phyloP scores from a whole-genome alignment of 2,113 vertebrate species.

The Dicentrarchus labrax region DNA sequence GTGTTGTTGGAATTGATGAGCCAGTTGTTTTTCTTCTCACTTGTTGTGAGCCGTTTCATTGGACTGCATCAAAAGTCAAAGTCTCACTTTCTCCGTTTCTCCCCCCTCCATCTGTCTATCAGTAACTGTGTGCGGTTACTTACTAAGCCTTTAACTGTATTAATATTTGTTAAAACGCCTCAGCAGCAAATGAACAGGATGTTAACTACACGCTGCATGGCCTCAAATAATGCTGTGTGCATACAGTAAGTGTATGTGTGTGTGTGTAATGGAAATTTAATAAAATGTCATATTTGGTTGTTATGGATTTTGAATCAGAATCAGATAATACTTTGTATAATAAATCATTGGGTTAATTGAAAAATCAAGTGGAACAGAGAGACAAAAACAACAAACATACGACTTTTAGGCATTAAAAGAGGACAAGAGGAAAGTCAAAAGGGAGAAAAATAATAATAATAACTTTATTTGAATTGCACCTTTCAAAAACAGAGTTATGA shows the following conservation, averaged over 20 bases:
- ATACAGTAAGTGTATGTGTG: conserved; percentile 12
- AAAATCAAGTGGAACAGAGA: neutral
- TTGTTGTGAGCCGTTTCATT: conserved; percentile 28
- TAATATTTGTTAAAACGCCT: conserved; percentile 56
- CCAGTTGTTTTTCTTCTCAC: conserved; percentile 53
- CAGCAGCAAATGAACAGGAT: conserved; percentile 60
- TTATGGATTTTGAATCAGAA: too few relatives aligned
- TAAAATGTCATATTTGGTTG: neutral
- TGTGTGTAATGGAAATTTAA: conserved; percentile 28
- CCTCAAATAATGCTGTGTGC: conserved; percentile 37
- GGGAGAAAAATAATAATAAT: neutral
- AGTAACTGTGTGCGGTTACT: conserved; percentile 68
- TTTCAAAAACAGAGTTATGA: too few relatives aligned
- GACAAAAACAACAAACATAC: neutral
- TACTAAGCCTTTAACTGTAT: conserved; percentile 71
- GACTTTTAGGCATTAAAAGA: neutral
- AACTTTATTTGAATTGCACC: too few relatives aligned
- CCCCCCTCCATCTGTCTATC: conserved; percentile 51
- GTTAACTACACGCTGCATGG: conserved; percentile 1
- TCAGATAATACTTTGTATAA: too few relatives aligned
- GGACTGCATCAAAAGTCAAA: conserved; percentile 54
- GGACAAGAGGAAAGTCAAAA: neutral
- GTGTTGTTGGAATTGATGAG: conserved; percentile 44
- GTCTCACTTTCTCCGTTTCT: conserved; percentile 39
- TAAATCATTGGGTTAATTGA: conserved; percentile 1